Evolutionary conservation across 2,888 invertebrate species (phyloP).

Genomic region (Clusia tigrina): DNA sequence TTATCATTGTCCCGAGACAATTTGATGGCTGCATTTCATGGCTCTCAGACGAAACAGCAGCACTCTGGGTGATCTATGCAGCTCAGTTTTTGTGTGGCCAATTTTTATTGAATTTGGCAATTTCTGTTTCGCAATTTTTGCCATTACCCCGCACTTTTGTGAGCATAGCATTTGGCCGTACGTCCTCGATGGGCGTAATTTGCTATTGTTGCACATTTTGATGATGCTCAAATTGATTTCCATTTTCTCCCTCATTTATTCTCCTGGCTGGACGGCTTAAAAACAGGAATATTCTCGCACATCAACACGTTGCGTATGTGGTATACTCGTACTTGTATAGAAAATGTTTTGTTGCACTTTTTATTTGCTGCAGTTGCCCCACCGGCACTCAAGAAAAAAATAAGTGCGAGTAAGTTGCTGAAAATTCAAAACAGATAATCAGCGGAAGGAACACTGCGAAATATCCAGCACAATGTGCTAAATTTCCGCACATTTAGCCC

Average conservation of each 20-base stretch:
- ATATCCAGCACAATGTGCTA: background rate
- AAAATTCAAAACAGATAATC: background rate
- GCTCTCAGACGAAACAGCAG: background rate
- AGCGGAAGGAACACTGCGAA: background rate
- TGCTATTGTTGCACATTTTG: conserved; percentile 14
- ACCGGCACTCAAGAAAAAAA: background rate
- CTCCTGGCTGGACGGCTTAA: background rate
- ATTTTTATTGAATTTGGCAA: too few species aligned
- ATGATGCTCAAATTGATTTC: background rate
- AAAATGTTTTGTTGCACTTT: background rate
- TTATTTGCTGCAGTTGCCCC: background rate
- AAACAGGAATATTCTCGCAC: background rate
- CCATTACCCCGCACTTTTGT: background rate
- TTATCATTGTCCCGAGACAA: conserved; percentile 35
- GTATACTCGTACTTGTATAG: too few species aligned
- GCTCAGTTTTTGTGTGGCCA: too few species aligned
- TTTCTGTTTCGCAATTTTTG: too few species aligned
- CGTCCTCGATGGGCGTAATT: background rate
- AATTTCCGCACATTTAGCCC: conserved; percentile 10
- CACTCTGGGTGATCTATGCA: background rate
- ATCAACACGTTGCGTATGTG: too few species aligned
- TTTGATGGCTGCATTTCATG: background rate
- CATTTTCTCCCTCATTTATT: background rate
- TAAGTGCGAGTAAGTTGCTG: too few species aligned
- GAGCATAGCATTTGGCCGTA: too few species aligned